Evolutionary conservation across 1,140 invertebrate species (phyloP), one percentile per base, ranked within the genome.

Genomic region (Sycobia sp.): DNA sequence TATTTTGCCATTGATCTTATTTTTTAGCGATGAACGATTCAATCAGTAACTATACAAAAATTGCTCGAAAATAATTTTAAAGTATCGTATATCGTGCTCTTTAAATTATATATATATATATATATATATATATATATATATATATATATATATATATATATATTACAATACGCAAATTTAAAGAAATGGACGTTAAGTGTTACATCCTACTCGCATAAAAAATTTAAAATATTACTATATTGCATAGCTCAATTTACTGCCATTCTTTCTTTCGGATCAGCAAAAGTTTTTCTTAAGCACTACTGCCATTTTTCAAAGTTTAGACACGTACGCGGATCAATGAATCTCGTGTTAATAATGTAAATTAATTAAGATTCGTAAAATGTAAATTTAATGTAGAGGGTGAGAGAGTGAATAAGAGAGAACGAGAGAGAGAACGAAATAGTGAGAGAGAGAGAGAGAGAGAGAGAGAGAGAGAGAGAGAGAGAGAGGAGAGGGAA

Each of bases 251-350:
- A 71, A 76, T 73, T 71, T 73, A 78, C 75, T 76, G 75, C 76
- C 75, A 77, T 61, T 0, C 38, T 62, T 72, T 73, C 54, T 72
- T 69, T 76, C 74, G 69, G 68, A 69, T 76, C 69, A 73, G 69
- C 44, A 41, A 72, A 72, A 69, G 68, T 75, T 77, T 76, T n/a
- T 63, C 73, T 77, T 76, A 67, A 74, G 71, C 69, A 76, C 70
- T 74, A 78, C 76, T 78, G 76, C 76, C 76, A 77, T 77, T 76
- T 76, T 76, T 72, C 66, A 77, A 71, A 67, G 57, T 54, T 71
- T 70, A 72, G 69, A 70, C 44, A 71, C 62, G 53, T 73, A 67
- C 29, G 61, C 47, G 65, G 61, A 62, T 53, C 60, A 69, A 57
- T 67, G 39, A 66, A 67, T 63, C 63, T 66, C 57, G 38, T 57